Percentiles rank a stretch among this genome's conserved stretches.
Evolutionary conservation across 2,888 invertebrate genomes (phyloP).

Genomic region (Dendrolimus houi): DNA sequence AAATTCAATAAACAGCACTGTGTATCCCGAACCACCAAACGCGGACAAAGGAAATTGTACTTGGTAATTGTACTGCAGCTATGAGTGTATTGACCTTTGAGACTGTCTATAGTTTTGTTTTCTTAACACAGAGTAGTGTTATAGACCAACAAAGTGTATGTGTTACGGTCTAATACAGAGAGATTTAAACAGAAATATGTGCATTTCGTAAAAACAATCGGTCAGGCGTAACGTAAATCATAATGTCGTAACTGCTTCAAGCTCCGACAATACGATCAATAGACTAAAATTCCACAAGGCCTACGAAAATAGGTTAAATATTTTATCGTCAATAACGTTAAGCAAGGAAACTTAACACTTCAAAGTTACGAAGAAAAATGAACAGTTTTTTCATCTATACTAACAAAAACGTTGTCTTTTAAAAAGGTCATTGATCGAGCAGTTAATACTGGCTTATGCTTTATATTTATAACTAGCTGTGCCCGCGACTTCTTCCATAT

Average conservation of each 20-base stretch:
- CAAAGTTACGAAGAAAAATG: not conserved
- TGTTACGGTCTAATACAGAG: conserved; percentile 28
- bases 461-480: too few relatives aligned
- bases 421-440: too few relatives aligned
- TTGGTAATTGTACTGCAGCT: not conserved
- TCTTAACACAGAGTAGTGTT: conserved; percentile 6
- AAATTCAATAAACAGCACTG: too few relatives aligned
- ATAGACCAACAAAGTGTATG: conserved; percentile 15
- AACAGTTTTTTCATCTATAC: too few relatives aligned
- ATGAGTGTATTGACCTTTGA: not conserved
- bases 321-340: conserved; percentile 13
- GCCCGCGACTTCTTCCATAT: too few relatives aligned
- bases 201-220: conserved; percentile 46
- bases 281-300: conserved; percentile 46
- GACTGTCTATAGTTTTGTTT: not conserved
- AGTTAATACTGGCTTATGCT: too few relatives aligned
- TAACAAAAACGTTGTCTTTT: too few relatives aligned
- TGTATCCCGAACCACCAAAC: not conserved
- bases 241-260: conserved; percentile 34
- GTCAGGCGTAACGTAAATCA: conserved; percentile 39
- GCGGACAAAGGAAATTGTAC: not conserved
- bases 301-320: conserved; percentile 30
- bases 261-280: conserved; percentile 29
- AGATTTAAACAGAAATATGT: conserved; percentile 31
- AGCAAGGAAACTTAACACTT: conserved; percentile 6